Base-by-base conservation (phyloP, 1,140 invertebrate species). In the Pseudachorutes palmiensis region DNA sequence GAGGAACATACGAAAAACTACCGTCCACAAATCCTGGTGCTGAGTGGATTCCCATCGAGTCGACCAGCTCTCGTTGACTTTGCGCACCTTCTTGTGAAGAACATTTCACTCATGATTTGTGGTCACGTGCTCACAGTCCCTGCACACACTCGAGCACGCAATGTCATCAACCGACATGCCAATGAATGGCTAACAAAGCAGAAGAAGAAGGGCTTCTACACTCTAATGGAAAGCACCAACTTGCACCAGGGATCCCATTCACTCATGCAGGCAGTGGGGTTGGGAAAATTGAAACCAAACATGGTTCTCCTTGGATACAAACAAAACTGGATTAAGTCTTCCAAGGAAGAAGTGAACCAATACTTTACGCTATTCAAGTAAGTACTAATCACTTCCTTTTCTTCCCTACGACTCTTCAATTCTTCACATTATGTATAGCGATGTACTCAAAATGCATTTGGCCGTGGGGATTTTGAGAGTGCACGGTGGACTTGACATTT, bases 1-100 rank as follows among this genome's bases (percentile, higher is more conserved):
- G 80, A 83, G 70, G 83, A 84, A 64, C 84, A 86, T 74, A 81
- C 85, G 16, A 86, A 86, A 76, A 86, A 84, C 71, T 85, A 82
- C 76, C 79, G 82, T n/a, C 84, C 84, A 33, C 83, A 85, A 73
- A 79, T 85, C 41, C 73, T 86, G 29, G 79, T 84, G 22, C 70
- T 86, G 55, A 79, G 79, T 57, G 84, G 84, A 9, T 74, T 76
- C 59, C 84, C 84, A 1, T 77, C 75, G 9, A 74, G 74, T 31
- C 72, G 84, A 48, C 80, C 82, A 2, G 77, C 80, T 33, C 75
- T 85, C 1, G 19, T 85, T 19, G 83, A 85, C 72, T 83, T 85
- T 77, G 81, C 80, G 0, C 74, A 81, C 68, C 72, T 75, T 22
- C 80, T 84, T 30, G 82, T 66, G 82, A 82, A 74, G 80, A 80